Evolutionary conservation across 2,888 invertebrate species (phyloP), one percentile per base, ranked within the genome.

Genomic region (Nemotelus nigrinus): DNA sequence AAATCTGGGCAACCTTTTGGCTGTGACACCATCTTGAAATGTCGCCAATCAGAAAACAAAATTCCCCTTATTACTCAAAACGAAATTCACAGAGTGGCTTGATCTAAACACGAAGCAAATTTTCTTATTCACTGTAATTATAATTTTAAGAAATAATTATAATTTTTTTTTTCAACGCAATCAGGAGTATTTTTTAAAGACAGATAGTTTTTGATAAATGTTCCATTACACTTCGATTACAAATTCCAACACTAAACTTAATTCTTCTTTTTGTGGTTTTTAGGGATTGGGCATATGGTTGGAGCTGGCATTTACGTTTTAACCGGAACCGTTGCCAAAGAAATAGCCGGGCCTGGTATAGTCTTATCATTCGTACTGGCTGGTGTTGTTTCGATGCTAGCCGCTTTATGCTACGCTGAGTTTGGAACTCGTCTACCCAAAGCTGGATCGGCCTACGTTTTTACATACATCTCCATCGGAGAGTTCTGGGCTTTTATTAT

Each of bases 401-500:
- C 94, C 4, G 95, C 95, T 0, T 87, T 97, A 0, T 96, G 96
- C 84, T 97, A 96, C 84, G 96, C 96, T 0, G 97, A 96, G 87
- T 95, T 95, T 82, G 95, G 95, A 0, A 78, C 80, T 0, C 89
- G 93, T 79, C 93, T 96, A 63, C 96, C 96, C 0, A 93, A 95
- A 87, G 96, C 96, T 2, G 96, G 97, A 0, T 96, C 96, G 63
- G 97, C 97, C 1, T 97, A 97, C 85, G 93, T 96, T 39, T 97
- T 97, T 86, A 96, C 96, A 4, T 97, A 97, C 84, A 94, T 96
- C 77, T 94, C 95, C 81, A 91, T 97, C 78, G 97, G 97, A 25
- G 97, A 97, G 86, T 94, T 97, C 84, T 94, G 95, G 93, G 97
- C 97, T 0, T 97, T 97, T 84, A 92, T 96, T 74, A 97, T 97